Conservation (phyloP, 1,140 invertebrate genomes). For the Muscidifurax raptorellus region DNA sequence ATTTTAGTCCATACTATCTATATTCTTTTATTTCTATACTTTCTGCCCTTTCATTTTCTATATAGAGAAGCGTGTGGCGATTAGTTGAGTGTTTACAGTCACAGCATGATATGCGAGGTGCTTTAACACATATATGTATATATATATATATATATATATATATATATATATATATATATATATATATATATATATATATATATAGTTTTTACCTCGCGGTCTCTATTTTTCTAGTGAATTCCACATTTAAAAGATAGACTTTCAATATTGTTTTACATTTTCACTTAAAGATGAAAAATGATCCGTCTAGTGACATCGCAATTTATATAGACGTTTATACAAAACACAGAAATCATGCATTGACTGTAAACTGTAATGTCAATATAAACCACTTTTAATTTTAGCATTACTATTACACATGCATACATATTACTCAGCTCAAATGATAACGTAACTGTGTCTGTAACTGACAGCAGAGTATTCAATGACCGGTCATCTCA, state of each 20-base stretch:
- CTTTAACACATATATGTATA: no score
- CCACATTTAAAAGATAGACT: no score
- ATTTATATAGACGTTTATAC: background rate
- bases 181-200: no score
- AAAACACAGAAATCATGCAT: background rate
- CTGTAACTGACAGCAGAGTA: conserved; percentile 24
- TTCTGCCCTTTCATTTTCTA: conserved; percentile 8
- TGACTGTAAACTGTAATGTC: conserved; percentile 10
- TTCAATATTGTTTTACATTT: background rate
- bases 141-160: no score
- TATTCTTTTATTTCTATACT: conserved; percentile 33
- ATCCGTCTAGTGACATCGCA: no score
- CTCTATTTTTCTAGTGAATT: no score
- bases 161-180: no score
- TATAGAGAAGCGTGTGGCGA: background rate
- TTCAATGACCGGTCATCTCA: background rate
- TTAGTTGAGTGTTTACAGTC: conserved; percentile 32
- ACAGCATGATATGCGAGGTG: conserved; percentile 25
- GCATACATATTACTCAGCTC: background rate
- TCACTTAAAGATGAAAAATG: background rate
- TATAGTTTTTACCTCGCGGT: no score
- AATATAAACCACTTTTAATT: conserved; percentile 5
- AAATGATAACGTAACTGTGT: conserved; percentile 28
- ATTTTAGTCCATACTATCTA: conserved; percentile 51
- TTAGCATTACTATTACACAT: background rate